phyloP scores from a whole-genome alignment of 2,797 vertebrate genomes.

The Sarcophilus harrisii region DNA sequence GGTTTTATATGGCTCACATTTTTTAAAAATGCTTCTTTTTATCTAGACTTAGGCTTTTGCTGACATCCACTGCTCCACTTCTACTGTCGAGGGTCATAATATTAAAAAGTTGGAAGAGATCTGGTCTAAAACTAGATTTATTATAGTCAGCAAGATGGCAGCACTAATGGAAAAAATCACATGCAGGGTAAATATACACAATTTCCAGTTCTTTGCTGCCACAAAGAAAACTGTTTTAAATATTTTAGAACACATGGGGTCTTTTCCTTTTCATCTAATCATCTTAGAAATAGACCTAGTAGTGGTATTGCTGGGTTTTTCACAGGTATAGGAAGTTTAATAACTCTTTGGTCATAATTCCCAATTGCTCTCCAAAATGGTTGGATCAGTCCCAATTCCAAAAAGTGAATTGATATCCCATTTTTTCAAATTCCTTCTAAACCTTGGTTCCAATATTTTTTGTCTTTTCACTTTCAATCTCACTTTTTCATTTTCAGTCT shows the following conservation, averaged over 20 bases:
- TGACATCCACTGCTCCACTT: neutral
- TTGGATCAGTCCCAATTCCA: too few relatives aligned
- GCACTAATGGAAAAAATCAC: neutral
- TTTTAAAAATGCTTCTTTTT: neutral
- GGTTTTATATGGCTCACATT: neutral
- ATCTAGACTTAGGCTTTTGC: neutral
- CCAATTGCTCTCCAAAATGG: too few relatives aligned
- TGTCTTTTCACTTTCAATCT: neutral
- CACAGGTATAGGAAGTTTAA: too few relatives aligned
- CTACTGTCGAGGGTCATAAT: neutral
- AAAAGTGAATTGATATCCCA: too few relatives aligned
- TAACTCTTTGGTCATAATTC: too few relatives aligned
- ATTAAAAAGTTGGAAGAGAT: neutral
- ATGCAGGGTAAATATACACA: neutral
- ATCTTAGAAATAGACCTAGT: too few relatives aligned
- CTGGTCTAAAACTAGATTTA: neutral
- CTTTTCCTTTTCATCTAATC: too few relatives aligned
- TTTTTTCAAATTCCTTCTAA: neutral
- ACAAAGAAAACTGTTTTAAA: too few relatives aligned
- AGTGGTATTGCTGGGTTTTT: too few relatives aligned
- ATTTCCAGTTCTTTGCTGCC: too few relatives aligned
- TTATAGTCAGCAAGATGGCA: neutral
- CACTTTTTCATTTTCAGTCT: neutral
- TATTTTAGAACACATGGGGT: too few relatives aligned
- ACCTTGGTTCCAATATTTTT: neutral